Evolutionary conservation across 2,113 vertebrate genomes (phyloP).

Genomic region (Pavo muticus): DNA sequence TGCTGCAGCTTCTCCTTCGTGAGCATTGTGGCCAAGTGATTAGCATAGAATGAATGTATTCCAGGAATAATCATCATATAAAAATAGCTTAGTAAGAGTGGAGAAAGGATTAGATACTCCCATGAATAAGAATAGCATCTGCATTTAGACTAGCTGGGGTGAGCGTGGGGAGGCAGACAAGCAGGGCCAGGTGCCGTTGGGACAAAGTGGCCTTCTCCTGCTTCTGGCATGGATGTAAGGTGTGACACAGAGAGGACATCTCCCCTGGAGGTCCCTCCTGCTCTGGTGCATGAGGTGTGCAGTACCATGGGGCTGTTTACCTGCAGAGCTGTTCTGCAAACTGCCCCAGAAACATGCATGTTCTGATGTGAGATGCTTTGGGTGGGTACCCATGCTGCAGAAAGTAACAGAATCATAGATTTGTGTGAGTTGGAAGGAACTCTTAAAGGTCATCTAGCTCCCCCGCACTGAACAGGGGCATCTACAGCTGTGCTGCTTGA

Average conservation of each 20-base stretch:
- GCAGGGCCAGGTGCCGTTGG: slow-evolving; percentile 20
- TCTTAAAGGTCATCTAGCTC: too few relatives aligned
- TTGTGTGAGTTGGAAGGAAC: too few relatives aligned
- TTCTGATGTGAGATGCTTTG: background rate
- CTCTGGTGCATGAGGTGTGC: background rate
- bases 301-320: accelerated
- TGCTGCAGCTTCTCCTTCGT: slow-evolving; percentile 69
- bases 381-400: background rate
- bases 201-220: slow-evolving; percentile 1
- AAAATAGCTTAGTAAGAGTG: slow-evolving; percentile 78
- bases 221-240: background rate
- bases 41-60: slow-evolving; percentile 76
- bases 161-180: slow-evolving; percentile 58
- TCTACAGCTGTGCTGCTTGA: background rate
- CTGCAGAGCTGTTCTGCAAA: background rate
- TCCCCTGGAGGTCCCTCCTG: background rate
- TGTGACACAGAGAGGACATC: background rate
- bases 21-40: slow-evolving; percentile 67
- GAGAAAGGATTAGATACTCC: slow-evolving; percentile 77
- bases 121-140: slow-evolving; percentile 76
- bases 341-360: background rate
- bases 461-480: too few relatives aligned
- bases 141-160: slow-evolving; percentile 60
- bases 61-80: slow-evolving; percentile 76
- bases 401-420: background rate